These are phyloP conservation scores for Rutilus rutilus DNA, from an alignment of 2,113 vertebrate genomes.

Conservation along the genomic window DNA sequence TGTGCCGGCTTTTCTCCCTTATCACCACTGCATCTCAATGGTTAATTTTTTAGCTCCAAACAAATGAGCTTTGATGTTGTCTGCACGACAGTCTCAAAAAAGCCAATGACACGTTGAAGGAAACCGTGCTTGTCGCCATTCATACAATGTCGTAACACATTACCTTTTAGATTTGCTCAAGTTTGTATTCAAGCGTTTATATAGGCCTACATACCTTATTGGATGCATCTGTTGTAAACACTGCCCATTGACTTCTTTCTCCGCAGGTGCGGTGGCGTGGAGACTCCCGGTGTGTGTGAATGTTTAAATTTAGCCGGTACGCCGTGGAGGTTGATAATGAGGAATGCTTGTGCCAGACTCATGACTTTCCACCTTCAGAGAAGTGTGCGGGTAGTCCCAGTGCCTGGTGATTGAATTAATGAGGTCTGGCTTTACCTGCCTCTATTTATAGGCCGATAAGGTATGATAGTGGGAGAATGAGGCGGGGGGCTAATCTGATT, in stretches of 20 bases:
- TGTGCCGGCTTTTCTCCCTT: not conserved
- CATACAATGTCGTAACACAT: not conserved
- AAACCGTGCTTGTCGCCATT: not conserved
- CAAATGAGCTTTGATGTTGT: not conserved
- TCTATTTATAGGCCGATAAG: slow-evolving; percentile 64
- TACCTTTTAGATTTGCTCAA: not conserved
- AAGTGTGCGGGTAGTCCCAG: slow-evolving; percentile 42
- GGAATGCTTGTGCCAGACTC: slow-evolving; percentile 27
- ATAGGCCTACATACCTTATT: not conserved
- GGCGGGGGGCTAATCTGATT: slow-evolving; percentile 15
- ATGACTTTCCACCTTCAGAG: slow-evolving; percentile 37
- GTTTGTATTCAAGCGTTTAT: not conserved
- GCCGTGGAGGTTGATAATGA: slow-evolving; percentile 46
- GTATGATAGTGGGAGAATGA: slow-evolving; percentile 43
- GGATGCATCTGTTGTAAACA: not conserved
- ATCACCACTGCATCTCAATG: slow-evolving; percentile 1
- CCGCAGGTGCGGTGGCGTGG: not conserved
- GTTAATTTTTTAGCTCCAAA: not conserved
- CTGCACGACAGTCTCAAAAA: not conserved
- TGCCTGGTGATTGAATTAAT: slow-evolving; percentile 57
- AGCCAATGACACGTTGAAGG: not conserved
- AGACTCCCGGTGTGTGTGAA: slow-evolving; percentile 28
- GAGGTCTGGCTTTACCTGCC: slow-evolving; percentile 59
- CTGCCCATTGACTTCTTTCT: slow-evolving; percentile 14
- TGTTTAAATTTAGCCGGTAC: slow-evolving; percentile 53